Evolutionary conservation across 1,140 invertebrate species (phyloP).

Genomic region (Brachystomella parvula): DNA sequence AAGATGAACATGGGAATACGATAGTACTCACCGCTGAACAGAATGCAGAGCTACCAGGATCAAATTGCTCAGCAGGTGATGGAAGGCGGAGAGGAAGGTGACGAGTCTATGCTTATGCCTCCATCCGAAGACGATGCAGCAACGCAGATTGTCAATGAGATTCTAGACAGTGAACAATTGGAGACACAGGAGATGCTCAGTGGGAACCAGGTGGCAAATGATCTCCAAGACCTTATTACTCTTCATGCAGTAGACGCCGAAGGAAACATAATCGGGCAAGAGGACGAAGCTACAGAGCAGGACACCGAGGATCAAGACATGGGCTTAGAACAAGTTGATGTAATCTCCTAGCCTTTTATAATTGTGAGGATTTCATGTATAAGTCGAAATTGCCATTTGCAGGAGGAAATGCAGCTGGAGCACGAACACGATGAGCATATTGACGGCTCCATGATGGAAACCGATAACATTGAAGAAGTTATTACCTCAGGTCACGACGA

Average conservation of each 20-base stretch:
- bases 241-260: conserved; percentile 33
- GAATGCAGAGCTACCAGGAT: conserved; percentile 18
- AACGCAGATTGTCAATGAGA: conserved; percentile 17
- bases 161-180: conserved; percentile 16
- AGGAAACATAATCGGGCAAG: conserved; percentile 26
- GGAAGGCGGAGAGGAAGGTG: conserved; percentile 19
- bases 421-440: conserved; percentile 21
- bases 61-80: conserved; percentile 7
- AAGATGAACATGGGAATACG: conserved; percentile 23
- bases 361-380: background rate
- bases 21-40: conserved; percentile 25
- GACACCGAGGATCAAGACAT: background rate
- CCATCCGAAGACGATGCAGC: conserved; percentile 11
- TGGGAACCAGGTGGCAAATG: conserved; percentile 23
- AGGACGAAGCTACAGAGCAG: background rate
- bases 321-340: conserved; percentile 8
- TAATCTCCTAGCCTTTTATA: background rate
- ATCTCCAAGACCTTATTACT: conserved; percentile 33
- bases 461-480: conserved; percentile 34
- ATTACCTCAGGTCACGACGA: conserved; percentile 14
- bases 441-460: conserved; percentile 33
- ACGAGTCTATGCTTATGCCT: conserved; percentile 2
- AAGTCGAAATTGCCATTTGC: background rate
- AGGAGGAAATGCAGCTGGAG: conserved; percentile 28
- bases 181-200: conserved; percentile 20